Evolutionary conservation across 2,797 vertebrate genomes (phyloP), one percentile per base, ranked within the genome.

Genomic region (Onychomys torridus): DNA sequence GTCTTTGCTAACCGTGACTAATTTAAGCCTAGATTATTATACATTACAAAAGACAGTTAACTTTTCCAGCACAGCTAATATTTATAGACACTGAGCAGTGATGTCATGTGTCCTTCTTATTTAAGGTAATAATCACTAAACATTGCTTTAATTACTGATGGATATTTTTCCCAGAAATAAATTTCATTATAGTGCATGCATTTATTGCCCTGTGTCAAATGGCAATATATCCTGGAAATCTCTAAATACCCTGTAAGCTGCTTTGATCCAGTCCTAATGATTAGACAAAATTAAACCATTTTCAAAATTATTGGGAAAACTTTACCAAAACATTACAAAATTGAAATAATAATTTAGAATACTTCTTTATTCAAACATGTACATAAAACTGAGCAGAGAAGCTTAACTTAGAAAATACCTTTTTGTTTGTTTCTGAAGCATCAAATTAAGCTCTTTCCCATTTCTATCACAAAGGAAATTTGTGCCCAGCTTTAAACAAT

Each of bases 81-180:
- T 67, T 78, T 88, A 88, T 43, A 95, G 85, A 95, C 46, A 79
- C 0, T 92, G 34, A 85, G 4, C 43, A 76, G 19, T 86, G 27
- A 95, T 88, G 63, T 0, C 7, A 12, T 61, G 13, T 73, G 34
- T 34, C 13, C 8, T 84, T 88, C 13, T 95, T 21, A 86, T 71
- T 92, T 96, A 46, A 95, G 57, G 32, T 89, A 83, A 89, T 92
- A 91, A 92, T 95, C 19, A 87, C 43, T 21, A 78, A 95, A 83
- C n/a, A 0, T 49, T 88, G 78, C 89, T 96, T 92, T 91, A 61
- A 92, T 89, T 84, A 79, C 34, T 67, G 25, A 65, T 77, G 3
- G 40, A 21, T 67, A n/a, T 46, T 90, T 63, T 92, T 49, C 94
- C 55, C 19, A 81, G 49, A 75, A 95, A 89, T 90, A 4, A 21